Conservation (phyloP, 2,888 invertebrate genomes). For the Rugalucina vietnamica region DNA sequence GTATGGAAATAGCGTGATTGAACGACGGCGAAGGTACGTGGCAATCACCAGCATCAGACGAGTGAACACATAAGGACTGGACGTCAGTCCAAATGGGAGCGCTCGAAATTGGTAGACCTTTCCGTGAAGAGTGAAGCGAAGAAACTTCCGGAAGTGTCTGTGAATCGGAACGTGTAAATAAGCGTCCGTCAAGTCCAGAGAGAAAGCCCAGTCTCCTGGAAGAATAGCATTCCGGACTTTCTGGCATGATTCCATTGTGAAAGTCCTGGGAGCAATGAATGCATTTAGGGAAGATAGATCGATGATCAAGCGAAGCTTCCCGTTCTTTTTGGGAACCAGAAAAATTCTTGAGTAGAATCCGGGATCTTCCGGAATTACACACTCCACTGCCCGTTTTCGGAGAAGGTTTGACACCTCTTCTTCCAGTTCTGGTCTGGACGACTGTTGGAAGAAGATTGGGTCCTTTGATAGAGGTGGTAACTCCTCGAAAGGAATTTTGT, state of each 20-base stretch:
- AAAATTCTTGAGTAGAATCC: background rate
- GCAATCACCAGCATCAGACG: background rate
- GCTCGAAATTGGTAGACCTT: background rate
- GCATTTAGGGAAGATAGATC: background rate
- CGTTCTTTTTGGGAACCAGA: constrained; percentile 14
- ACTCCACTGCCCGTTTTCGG: background rate
- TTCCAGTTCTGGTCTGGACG: background rate
- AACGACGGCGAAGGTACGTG: background rate
- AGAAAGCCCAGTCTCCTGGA: background rate
- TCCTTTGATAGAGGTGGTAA: background rate
- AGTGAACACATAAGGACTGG: background rate
- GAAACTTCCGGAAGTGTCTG: no score
- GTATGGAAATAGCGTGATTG: background rate
- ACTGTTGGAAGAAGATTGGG: background rate
- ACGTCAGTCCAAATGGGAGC: background rate
- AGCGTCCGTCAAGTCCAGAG: background rate
- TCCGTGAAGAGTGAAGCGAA: no score
- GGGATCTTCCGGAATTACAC: background rate
- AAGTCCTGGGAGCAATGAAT: background rate
- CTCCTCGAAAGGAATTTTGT: background rate
- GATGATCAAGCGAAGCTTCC: background rate
- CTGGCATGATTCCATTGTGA: background rate
- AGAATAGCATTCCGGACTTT: background rate
- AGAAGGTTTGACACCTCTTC: background rate
- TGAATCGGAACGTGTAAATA: background rate